Evolutionary conservation across 92 coral and sea anemone species (phyloP), one percentile per base, ranked within the genome.

Genomic region (Isaurus tuberculatus): DNA sequence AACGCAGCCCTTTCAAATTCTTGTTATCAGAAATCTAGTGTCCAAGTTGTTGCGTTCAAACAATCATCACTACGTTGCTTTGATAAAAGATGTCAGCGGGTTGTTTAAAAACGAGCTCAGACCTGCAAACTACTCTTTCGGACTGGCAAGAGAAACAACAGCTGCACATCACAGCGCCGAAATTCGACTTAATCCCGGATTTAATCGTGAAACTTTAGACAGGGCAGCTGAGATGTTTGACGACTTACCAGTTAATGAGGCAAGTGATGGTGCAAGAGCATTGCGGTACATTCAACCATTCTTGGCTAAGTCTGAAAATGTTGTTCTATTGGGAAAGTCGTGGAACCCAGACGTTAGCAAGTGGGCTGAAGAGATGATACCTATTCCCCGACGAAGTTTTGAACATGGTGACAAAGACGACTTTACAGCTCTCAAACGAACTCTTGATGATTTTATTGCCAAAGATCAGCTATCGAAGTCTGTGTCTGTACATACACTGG

Each of bases 311-410:
- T 83, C 49, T 26, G 87, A 84, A n/a, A 55, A 85, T 20, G 58
- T 89, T 42, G 81, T 89, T 34, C 66, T 84, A 2, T 73, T 89
- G 5, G 86, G 89, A 1, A 43, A 89, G 51, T 73, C 83, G 0
- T 89, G 92, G 87, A 84, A 80, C 49, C 89, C 84, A 3, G 84
- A 89, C 25, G 92, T 89, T 28, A 42, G 36, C n/a, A 80, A 43
- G 13, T 89, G 89, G 88, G 46, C 31, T 3, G 72, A 72, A 0
- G 58, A 84, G 64, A 67, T 70, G 49, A 27, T 64, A 28, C 4
- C 5, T 4, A 37, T 37, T 37, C 43, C 43, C 4, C 43, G 43
- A 4, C 4, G 43, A 37, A n/a, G n/a, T n/a, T n/a, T n/a, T n/a
- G n/a, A n/a, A n/a, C n/a, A n/a, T n/a, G n/a, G n/a, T n/a, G n/a